Conservation (phyloP, 2,888 invertebrate genomes). For the Euproctis similis region DNA sequence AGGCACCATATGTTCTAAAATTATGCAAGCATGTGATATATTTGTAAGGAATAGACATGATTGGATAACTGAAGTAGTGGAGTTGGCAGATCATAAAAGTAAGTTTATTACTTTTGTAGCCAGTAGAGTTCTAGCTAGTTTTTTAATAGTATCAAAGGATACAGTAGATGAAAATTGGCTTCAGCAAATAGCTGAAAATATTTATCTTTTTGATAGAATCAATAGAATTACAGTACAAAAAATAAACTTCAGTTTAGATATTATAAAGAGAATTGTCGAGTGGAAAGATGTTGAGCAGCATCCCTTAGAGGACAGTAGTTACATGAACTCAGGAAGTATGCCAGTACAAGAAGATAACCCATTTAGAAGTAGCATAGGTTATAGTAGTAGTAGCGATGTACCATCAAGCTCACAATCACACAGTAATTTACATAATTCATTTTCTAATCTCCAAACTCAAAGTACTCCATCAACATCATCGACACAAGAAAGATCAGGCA, state of each 20-base stretch:
- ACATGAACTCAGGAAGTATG: conserved; percentile 50
- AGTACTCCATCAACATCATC: conserved; percentile 53
- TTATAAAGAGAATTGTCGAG: conserved; percentile 90
- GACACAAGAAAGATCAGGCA: conserved; percentile 31
- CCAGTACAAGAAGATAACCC: conserved; percentile 66
- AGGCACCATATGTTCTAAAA: conserved; percentile 86
- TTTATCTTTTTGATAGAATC: conserved; percentile 79
- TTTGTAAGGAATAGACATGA: conserved; percentile 87
- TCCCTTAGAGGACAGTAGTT: conserved; percentile 82
- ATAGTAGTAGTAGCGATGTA: conserved; percentile 36
- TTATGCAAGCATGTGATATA: conserved; percentile 87
- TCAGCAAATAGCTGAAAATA: conserved; percentile 83
- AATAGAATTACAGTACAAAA: conserved; percentile 82
- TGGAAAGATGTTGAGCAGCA: conserved; percentile 90
- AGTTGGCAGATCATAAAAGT: conserved; percentile 85
- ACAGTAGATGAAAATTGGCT: conserved; percentile 87
- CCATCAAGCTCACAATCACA: conserved; percentile 51
- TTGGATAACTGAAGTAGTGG: conserved; percentile 88
- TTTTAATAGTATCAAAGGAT: conserved; percentile 88
- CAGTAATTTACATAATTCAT: conserved; percentile 57
- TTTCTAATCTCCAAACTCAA: conserved; percentile 66
- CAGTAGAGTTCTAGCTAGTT: conserved; percentile 86
- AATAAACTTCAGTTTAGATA: conserved; percentile 88
- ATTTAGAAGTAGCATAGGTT: conserved; percentile 55
- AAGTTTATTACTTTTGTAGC: conserved; percentile 88